A percentile compares a stretch with the other conserved stretches of the same genome.
These are phyloP conservation scores for Fragum fragum DNA, from an alignment of 2,888 invertebrate species.

Conservation along the genomic window DNA sequence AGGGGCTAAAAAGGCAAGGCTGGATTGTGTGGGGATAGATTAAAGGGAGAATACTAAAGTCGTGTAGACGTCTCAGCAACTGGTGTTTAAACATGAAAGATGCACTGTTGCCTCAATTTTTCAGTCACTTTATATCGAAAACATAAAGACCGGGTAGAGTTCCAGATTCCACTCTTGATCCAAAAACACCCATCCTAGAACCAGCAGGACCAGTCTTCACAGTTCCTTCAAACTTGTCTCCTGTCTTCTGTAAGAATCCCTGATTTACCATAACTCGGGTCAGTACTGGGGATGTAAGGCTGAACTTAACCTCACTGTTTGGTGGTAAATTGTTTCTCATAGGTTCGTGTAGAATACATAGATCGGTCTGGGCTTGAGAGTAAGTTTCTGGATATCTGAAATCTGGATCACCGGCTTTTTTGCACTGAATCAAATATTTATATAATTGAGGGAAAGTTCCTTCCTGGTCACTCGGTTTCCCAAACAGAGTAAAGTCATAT, in stretches of 20 bases:
- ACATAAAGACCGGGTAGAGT: constrained; percentile 2
- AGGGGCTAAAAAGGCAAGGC: no score
- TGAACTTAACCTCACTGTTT: constrained; percentile 11
- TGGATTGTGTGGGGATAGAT: no score
- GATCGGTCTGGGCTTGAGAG: constrained; percentile 21
- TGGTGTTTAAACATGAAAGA: no score
- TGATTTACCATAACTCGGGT: constrained; percentile 21
- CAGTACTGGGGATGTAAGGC: constrained; percentile 10
- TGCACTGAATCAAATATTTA: constrained; percentile 47
- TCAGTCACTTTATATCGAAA: constrained; percentile 7
- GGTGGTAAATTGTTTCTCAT: background rate
- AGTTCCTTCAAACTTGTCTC: constrained; percentile 14
- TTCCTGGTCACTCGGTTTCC: constrained; percentile 30
- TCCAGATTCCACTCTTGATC: background rate
- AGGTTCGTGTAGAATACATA: constrained; percentile 22
- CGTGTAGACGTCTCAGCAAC: no score
- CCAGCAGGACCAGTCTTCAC: background rate
- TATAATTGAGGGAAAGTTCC: constrained; percentile 32
- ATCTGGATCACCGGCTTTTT: background rate
- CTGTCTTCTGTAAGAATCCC: background rate
- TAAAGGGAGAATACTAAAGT: no score
- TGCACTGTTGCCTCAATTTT: no score
- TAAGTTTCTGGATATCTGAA: constrained; percentile 26
- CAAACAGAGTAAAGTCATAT: constrained; percentile 52
- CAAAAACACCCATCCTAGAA: constrained; percentile 12